These are phyloP conservation scores for Meliscaeva auricollis DNA, from an alignment of 2,888 invertebrate genomes.

Conservation along the genomic window DNA sequence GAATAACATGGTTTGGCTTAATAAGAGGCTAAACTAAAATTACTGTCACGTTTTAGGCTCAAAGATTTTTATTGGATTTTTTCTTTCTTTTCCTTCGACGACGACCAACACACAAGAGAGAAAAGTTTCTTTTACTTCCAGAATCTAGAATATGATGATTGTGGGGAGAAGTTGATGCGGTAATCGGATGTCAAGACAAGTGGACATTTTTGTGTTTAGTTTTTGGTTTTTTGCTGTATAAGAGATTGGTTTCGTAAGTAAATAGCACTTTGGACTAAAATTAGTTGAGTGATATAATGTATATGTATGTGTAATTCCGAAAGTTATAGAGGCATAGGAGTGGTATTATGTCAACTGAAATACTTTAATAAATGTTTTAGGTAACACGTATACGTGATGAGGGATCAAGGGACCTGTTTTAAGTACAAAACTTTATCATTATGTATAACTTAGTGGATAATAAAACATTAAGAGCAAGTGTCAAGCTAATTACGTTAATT, in stretches of 20 bases:
- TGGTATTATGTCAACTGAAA: background rate
- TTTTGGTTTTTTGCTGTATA: slow-evolving; percentile 18
- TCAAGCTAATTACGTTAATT: slow-evolving; percentile 27
- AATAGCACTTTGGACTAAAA: slow-evolving; percentile 56
- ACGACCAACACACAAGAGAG: background rate
- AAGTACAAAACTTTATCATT: slow-evolving; percentile 5
- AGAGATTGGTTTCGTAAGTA: slow-evolving; percentile 61
- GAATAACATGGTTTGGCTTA: slow-evolving; percentile 31
- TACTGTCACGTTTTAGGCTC: slow-evolving; percentile 68
- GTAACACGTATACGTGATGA: slow-evolving; percentile 5
- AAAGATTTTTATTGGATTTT: slow-evolving; percentile 69
- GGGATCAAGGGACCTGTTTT: background rate
- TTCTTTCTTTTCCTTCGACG: background rate
- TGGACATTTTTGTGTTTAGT: slow-evolving; percentile 51
- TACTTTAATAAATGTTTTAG: background rate
- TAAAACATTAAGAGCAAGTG: slow-evolving; percentile 17
- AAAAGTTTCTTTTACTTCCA: background rate
- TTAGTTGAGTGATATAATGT: slow-evolving; percentile 37
- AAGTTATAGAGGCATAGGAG: background rate
- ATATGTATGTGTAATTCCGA: background rate
- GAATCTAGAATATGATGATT: background rate
- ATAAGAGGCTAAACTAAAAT: slow-evolving; percentile 68
- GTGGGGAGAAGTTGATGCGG: slow-evolving; percentile 55
- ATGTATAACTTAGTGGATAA: slow-evolving; percentile 12
- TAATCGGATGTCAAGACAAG: slow-evolving; percentile 73